Conservation (phyloP, 2,113 vertebrate species). For the Phrynosoma blainvillii region DNA sequence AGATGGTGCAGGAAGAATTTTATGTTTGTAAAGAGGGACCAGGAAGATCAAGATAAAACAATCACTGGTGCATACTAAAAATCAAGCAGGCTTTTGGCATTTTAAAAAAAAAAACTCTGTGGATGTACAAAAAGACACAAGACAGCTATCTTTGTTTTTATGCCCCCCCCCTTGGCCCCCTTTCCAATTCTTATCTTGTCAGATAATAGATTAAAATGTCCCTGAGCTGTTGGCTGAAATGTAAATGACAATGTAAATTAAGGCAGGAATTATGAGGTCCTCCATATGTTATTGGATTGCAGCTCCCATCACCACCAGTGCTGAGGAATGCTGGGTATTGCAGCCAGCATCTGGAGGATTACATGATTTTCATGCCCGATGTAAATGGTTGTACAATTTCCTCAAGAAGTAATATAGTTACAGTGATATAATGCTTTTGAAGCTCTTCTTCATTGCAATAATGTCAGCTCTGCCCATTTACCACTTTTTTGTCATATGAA, state of each 20-base stretch:
- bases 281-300: no score
- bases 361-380: slow-evolving; percentile 2
- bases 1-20: no score
- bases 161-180: accelerated
- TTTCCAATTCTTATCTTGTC: background rate
- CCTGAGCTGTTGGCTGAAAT: background rate
- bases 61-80: background rate
- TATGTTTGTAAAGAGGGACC: background rate
- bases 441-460: slow-evolving; percentile 12
- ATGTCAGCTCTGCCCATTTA: background rate
- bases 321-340: no score
- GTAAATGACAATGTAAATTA: no score
- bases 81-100: background rate
- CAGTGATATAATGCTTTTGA: background rate
- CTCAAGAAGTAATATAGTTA: background rate
- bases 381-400: slow-evolving; percentile 22
- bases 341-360: no score
- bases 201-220: slow-evolving; percentile 13
- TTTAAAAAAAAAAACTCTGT: background rate
- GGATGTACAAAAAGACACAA: background rate
- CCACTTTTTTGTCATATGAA: background rate
- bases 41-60: background rate
- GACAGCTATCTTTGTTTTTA: accelerated
- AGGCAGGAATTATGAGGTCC: no score
- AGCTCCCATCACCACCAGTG: no score